These are phyloP conservation scores for Cylindroiulus punctatus DNA, from an alignment of 2,888 invertebrate species.

Conservation along the genomic window DNA sequence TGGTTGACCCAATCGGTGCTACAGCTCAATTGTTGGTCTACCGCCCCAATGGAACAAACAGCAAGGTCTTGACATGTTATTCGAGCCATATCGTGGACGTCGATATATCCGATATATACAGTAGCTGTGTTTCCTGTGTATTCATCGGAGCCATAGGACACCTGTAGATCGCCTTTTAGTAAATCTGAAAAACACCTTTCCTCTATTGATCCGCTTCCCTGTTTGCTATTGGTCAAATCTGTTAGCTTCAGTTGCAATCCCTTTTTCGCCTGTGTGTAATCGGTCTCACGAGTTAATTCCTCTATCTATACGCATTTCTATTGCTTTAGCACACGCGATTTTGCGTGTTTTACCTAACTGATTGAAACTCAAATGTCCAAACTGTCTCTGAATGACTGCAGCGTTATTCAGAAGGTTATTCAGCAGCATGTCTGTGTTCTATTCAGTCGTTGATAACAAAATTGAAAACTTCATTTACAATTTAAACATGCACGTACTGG, in stretches of 20 bases:
- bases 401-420: constrained; percentile 1
- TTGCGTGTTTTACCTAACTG: constrained; percentile 25
- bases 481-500: too few species aligned
- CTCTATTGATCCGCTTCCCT: neutral
- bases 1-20: neutral
- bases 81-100: neutral
- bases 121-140: neutral
- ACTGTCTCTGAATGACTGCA: neutral
- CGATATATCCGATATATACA: neutral
- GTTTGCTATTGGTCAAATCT: constrained; percentile 20
- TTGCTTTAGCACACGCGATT: neutral
- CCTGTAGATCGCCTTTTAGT: neutral
- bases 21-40: too few species aligned
- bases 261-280: neutral
- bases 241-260: neutral
- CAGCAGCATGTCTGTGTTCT: neutral
- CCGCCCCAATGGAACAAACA: neutral
- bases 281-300: neutral
- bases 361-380: constrained; percentile 2
- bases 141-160: neutral
- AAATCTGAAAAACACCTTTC: neutral
- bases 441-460: neutral
- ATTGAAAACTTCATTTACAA: too few species aligned
- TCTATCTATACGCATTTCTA: neutral
- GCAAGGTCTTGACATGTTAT: neutral